phyloP scores from a whole-genome alignment of 2,113 vertebrate genomes.

The Thalassarche chlororhynchos region DNA sequence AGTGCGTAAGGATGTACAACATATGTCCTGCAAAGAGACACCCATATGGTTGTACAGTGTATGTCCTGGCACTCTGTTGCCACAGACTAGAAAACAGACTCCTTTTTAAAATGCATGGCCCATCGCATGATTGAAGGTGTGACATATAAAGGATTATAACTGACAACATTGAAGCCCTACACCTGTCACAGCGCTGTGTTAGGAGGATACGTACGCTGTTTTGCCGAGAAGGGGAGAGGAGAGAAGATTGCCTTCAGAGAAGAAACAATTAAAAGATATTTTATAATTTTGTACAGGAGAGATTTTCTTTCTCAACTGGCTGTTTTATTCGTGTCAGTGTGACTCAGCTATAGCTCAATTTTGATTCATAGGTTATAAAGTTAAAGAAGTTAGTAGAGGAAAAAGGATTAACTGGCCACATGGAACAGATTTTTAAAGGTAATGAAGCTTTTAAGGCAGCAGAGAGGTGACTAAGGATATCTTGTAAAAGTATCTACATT shows the following conservation, averaged over 20 bases:
- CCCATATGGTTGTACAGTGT: slow-evolving; percentile 55
- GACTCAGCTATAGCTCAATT: neutral
- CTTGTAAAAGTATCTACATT: neutral
- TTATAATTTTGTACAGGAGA: neutral
- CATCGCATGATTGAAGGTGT: slow-evolving; percentile 15
- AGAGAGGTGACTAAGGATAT: neutral
- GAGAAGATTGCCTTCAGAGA: neutral
- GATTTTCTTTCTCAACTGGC: neutral
- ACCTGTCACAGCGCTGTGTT: neutral
- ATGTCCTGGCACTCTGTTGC: slow-evolving; percentile 55
- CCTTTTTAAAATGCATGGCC: slow-evolving; percentile 51
- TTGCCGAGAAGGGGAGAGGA: neutral
- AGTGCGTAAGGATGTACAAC: slow-evolving; percentile 52
- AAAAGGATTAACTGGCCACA: neutral
- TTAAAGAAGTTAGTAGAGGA: neutral
- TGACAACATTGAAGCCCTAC: neutral
- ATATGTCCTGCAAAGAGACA: slow-evolving; percentile 62
- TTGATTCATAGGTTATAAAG: neutral
- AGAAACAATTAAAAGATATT: neutral
- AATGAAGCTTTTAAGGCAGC: neutral
- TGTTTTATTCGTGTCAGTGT: neutral
- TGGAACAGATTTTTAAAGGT: neutral
- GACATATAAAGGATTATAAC: slow-evolving; percentile 34
- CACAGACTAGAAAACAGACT: slow-evolving; percentile 49
- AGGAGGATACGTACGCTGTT: neutral